Evolutionary conservation across 2,888 invertebrate species (phyloP), one percentile per base, ranked within the genome.

Genomic region (Theristus sp.): DNA sequence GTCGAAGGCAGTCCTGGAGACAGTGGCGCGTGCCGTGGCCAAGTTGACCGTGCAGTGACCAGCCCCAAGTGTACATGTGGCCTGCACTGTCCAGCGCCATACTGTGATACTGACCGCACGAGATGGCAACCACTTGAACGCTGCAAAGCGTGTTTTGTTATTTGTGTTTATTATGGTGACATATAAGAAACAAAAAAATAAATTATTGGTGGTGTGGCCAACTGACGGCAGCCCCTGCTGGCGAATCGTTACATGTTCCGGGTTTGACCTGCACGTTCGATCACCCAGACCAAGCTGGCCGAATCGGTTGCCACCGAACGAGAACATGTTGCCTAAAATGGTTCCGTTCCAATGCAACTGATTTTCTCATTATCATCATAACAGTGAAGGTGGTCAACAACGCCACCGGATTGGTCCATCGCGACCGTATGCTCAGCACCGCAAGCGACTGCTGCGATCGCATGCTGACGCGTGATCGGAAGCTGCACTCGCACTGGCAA

Each of bases 1-100:
- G 61, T 31, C 3, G 17, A 2, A 47, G 54, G 20, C 6, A 2
- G 24, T 62, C 61, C n/a, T 58, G 20, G 10, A 57, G 46, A 20
- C 2, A 13, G n/a, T n/a, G n/a, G 24, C 30, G 56, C 26, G 28
- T 29, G 2, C 86, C 86, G 69, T 87, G 85, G 27, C 91, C 91
- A 22, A 93, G 77, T 74, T 93, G 93, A 0, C 93, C 93, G 73
- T 90, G 88, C 52, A 91, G 84, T 28, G 89, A 90, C 54, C 54
- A 54, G 54, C 54, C 54, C 54, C 54, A 54, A 3, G 54, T 54
- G 54, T 27, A 28, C 54, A 54, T 10, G 3, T 49, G 13, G n/a
- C n/a, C 49, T 49, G n/a, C 3, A n/a, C 17, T 17, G 17, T 6
- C 17, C 6, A 38, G 6, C 10, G 38, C 38, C 38, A 38, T 38